A percentile compares a stretch with the other conserved stretches of the same genome.
Conservation (phyloP, 2,113 vertebrate genomes). For the Todiramphus saurophagus region DNA sequence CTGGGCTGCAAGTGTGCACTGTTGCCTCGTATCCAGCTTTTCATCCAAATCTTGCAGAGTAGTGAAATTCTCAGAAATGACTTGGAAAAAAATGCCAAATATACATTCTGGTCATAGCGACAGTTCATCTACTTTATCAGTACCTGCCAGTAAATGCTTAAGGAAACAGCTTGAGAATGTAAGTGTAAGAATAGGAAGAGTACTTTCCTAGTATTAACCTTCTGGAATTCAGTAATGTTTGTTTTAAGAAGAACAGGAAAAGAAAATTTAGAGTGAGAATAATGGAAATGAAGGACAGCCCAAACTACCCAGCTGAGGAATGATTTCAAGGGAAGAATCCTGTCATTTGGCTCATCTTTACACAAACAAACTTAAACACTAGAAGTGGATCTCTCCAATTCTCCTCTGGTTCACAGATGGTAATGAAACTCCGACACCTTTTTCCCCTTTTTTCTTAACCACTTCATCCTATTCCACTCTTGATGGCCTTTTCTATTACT, state of each 20-base stretch:
- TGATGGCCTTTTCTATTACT: background rate
- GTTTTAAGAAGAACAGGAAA: constrained; percentile 28
- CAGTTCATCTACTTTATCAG: background rate
- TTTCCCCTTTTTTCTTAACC: background rate
- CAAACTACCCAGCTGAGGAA: background rate
- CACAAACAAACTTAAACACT: background rate
- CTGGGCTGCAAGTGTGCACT: too few relatives aligned
- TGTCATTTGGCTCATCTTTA: background rate
- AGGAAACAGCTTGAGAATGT: background rate
- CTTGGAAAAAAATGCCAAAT: background rate
- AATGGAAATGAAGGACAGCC: background rate
- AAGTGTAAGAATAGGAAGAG: background rate
- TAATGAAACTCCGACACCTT: background rate
- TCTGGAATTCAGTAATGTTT: constrained; percentile 23
- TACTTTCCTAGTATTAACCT: background rate
- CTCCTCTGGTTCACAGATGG: background rate
- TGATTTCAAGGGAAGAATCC: background rate
- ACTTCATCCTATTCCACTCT: background rate
- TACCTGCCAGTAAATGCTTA: background rate
- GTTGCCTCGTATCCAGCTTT: too few relatives aligned
- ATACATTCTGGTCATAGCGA: background rate
- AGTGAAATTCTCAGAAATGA: background rate
- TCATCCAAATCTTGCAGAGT: background rate
- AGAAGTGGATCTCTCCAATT: background rate
- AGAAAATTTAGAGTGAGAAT: background rate